A percentile compares a stretch with the other conserved stretches of the same genome.
These are phyloP conservation scores for Psittacula cyanocephala DNA, from an alignment of 2,113 vertebrate genomes.

Conservation along the genomic window DNA sequence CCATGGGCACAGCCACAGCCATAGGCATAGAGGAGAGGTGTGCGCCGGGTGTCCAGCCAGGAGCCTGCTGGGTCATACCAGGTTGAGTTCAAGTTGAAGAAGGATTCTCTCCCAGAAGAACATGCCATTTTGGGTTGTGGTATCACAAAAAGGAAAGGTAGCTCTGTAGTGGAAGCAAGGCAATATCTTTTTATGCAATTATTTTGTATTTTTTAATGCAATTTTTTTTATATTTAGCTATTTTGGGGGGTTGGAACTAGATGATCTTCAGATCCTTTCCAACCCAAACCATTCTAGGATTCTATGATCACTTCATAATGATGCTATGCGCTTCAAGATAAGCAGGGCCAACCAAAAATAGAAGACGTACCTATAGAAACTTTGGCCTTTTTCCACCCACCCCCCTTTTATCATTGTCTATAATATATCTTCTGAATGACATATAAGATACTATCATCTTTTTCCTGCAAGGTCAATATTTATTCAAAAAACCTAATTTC, in stretches of 20 bases:
- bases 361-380: neutral
- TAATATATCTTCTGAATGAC: neutral
- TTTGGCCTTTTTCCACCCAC: neutral
- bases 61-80: neutral
- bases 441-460: neutral
- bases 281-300: neutral
- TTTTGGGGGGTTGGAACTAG: neutral
- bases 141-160: neutral
- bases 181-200: neutral
- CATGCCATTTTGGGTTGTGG: fast-evolving
- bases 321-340: neutral
- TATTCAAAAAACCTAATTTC: neutral
- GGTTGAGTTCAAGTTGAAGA: neutral
- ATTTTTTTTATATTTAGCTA: neutral
- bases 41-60: neutral
- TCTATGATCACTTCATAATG: neutral
- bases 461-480: neutral
- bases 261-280: neutral
- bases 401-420: neutral
- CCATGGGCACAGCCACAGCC: fast-evolving
- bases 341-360: neutral
- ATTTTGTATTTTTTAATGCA: neutral
- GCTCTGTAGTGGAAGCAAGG: neutral
- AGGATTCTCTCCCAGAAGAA: neutral
- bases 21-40: neutral